Evolutionary conservation across 2,113 vertebrate species (phyloP).

Genomic region (Glareola pratincola): DNA sequence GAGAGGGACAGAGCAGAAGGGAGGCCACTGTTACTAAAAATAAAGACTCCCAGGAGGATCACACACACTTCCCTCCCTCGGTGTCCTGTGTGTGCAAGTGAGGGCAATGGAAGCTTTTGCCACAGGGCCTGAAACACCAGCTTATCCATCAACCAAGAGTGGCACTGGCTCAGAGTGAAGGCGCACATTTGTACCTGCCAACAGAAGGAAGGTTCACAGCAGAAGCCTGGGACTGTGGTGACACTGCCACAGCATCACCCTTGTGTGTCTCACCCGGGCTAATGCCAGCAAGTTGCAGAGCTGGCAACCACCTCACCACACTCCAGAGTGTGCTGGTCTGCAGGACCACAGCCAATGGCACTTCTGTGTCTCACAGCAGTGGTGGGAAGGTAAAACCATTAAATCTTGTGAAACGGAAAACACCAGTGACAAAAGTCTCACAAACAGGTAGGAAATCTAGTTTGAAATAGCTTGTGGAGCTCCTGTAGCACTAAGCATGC

Average conservation of each 20-base stretch:
- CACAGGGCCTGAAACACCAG: not conserved
- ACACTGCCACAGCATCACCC: not conserved
- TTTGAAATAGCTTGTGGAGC: not conserved
- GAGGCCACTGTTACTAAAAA: not conserved
- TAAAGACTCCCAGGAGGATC: not conserved
- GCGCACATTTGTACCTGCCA: accelerated
- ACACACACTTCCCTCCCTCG: accelerated
- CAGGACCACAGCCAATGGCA: not conserved
- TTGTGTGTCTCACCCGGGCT: accelerated
- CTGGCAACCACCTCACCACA: accelerated
- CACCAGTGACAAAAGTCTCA: not conserved
- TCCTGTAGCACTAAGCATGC: not conserved
- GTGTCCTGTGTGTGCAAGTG: not conserved
- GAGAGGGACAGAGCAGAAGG: not conserved
- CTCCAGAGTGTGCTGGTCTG: not conserved
- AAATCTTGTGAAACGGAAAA: not conserved
- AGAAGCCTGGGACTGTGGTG: not conserved
- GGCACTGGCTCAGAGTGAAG: not conserved
- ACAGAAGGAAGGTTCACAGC: not conserved
- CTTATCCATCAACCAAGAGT: not conserved
- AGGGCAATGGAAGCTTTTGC: not conserved
- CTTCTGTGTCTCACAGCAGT: not conserved
- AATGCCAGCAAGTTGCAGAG: not conserved
- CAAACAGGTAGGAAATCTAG: not conserved
- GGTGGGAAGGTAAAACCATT: not conserved